Evolutionary conservation across 2,888 invertebrate species (phyloP), one percentile per base, ranked within the genome.

Genomic region (Drosophila lutescens): DNA sequence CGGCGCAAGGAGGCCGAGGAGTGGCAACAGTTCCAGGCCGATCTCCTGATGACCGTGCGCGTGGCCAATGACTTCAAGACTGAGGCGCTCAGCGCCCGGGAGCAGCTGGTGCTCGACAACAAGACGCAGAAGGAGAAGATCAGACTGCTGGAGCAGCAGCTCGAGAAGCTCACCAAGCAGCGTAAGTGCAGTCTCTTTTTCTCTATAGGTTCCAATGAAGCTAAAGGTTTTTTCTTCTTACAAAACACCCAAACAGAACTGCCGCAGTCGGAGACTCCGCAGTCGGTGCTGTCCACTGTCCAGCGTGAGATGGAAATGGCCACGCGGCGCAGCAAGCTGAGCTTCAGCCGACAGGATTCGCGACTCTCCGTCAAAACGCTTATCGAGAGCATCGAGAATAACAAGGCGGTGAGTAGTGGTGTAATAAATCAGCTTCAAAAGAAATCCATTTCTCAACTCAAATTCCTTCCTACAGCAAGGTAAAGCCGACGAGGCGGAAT

Each of bases 41-140:
- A 98, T 92, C 94, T 98, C 1, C 93, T 98, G 49, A 97, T 97
- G 93, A 97, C 98, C 0, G 98, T 98, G 0, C 95, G 98, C 30
- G 98, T 98, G 13, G 98, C 98, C 41, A 98, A 98, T 92, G 98
- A 98, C 92, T 98, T 98, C 93, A 97, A 98, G 93, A 97, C 97
- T n/a, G 98, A 98, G 91, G 97, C 98, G 0, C 96, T 96, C 90
- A 98, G 97, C 91, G 97, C 97, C 0, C 96, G 96, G 87, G 94
- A 96, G 74, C 97, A 98, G 89, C 93, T 98, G 50, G 95, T 96
- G 68, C 93, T 96, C 85, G 97, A 98, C 91, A 98, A 98, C 92
- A 96, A 96, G 87, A 92, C 94, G 15, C 95, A 97, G 46, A 93
- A 96, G 65, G 97, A 98, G 86, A 95, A 95, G 80, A 94, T 97